Evolutionary conservation across 2,113 vertebrate species (phyloP).

Genomic region (Clarias magur): DNA sequence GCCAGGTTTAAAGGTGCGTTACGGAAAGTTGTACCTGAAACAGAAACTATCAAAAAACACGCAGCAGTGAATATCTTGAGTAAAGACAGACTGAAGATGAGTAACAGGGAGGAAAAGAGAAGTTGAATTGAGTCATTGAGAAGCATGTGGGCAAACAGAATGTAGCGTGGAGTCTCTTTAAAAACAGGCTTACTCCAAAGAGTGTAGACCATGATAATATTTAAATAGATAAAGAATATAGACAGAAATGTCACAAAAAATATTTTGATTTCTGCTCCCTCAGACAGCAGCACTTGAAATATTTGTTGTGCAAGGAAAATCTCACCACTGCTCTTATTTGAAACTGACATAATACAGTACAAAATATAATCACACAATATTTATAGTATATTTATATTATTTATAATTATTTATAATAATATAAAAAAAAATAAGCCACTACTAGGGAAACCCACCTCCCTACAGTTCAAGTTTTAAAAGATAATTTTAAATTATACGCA

Average conservation of each 20-base stretch:
- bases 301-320: constrained; percentile 6
- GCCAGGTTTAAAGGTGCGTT: constrained; percentile 53
- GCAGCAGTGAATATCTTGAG: not conserved
- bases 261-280: not conserved
- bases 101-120: constrained; percentile 14
- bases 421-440: no score
- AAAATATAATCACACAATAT: not conserved
- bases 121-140: constrained; percentile 39
- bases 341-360: not conserved
- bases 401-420: no score
- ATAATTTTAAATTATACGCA: no score
- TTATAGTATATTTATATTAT: no score
- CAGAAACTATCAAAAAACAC: constrained; percentile 27
- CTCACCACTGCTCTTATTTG: not conserved
- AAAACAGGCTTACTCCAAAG: constrained; percentile 40
- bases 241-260: not conserved
- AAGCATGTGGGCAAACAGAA: constrained; percentile 53
- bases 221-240: constrained; percentile 46
- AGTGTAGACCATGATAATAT: constrained; percentile 42
- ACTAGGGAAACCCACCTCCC: no score
- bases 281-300: not conserved
- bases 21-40: constrained; percentile 5
- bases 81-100: not conserved
- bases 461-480: no score
- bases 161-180: constrained; percentile 43